Conservation (phyloP, 2,113 vertebrate species). For the Patagioenas fasciata region DNA sequence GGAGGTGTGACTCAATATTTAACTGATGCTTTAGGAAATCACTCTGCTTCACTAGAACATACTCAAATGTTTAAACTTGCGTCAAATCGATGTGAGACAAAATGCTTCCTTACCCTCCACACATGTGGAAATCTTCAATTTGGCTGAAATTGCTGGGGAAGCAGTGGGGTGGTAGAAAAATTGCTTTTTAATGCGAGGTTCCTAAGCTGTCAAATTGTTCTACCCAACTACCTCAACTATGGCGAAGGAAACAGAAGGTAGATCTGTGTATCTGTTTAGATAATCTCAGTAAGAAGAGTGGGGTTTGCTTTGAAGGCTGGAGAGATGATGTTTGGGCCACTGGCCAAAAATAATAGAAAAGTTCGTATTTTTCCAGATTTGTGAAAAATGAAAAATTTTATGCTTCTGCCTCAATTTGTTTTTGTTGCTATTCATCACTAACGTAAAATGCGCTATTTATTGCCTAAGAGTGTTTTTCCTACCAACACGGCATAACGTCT, state of each 20-base stretch:
- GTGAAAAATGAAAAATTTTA: constrained; percentile 31
- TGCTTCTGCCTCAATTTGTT: constrained; percentile 5
- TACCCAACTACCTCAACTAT: not conserved
- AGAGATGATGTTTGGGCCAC: not conserved
- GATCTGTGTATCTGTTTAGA: not conserved
- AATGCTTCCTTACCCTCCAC: not conserved
- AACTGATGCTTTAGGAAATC: not conserved
- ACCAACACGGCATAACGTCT: not conserved
- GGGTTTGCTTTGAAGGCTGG: not conserved
- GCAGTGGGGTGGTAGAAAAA: not conserved
- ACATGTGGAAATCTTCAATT: not conserved
- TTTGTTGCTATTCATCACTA: constrained; percentile 43
- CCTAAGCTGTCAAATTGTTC: not conserved
- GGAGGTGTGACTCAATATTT: not conserved
- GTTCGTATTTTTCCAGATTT: constrained; percentile 11
- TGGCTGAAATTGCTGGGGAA: not conserved
- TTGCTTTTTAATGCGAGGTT: not conserved
- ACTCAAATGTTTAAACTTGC: not conserved
- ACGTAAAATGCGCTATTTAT: constrained; percentile 32
- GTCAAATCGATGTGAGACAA: not conserved
- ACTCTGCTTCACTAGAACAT: not conserved
- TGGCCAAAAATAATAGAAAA: constrained; percentile 41
- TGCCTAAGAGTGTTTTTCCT: constrained; percentile 21
- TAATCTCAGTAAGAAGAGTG: not conserved
- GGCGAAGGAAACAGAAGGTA: not conserved